Evolutionary conservation across 1,140 invertebrate species (phyloP).

Genomic region (Archegozetes longisetosus): DNA sequence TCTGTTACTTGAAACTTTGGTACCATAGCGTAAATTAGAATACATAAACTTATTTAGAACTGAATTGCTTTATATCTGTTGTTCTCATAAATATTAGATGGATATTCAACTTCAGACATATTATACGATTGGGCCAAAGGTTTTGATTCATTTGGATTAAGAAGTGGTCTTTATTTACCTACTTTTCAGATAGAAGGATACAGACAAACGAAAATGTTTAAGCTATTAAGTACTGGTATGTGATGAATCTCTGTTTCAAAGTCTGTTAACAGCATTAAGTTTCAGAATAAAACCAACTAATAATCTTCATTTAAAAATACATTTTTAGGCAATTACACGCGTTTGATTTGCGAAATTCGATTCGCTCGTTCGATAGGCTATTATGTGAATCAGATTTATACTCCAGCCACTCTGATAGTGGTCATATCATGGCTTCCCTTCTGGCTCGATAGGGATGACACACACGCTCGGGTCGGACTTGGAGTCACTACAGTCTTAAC

Average conservation of each 20-base stretch:
- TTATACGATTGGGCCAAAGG: too few species aligned
- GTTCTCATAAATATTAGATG: too few species aligned
- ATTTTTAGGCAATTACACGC: constrained; percentile 24
- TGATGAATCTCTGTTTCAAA: too few species aligned
- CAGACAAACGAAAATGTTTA: background rate
- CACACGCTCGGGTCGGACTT: constrained; percentile 26
- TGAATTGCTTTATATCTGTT: too few species aligned
- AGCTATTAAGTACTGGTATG: constrained; percentile 11
- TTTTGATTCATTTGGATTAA: too few species aligned
- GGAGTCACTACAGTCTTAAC: constrained; percentile 28
- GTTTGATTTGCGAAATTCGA: constrained; percentile 18
- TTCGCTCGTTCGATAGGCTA: constrained; percentile 25
- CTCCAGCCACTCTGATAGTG: constrained; percentile 25
- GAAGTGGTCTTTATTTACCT: background rate
- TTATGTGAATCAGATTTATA: constrained; percentile 24
- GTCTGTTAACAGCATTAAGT: too few species aligned
- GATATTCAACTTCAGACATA: too few species aligned
- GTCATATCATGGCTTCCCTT: constrained; percentile 26
- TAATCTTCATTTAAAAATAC: too few species aligned
- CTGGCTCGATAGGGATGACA: constrained; percentile 26
- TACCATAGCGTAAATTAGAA: too few species aligned
- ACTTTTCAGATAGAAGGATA: background rate
- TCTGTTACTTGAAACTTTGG: too few species aligned
- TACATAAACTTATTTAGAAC: too few species aligned
- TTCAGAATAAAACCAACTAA: too few species aligned